A percentile compares a stretch with the other conserved stretches of the same genome.
Evolutionary conservation across 2,797 vertebrate species (phyloP).

Genomic region (Selene dorsalis): DNA sequence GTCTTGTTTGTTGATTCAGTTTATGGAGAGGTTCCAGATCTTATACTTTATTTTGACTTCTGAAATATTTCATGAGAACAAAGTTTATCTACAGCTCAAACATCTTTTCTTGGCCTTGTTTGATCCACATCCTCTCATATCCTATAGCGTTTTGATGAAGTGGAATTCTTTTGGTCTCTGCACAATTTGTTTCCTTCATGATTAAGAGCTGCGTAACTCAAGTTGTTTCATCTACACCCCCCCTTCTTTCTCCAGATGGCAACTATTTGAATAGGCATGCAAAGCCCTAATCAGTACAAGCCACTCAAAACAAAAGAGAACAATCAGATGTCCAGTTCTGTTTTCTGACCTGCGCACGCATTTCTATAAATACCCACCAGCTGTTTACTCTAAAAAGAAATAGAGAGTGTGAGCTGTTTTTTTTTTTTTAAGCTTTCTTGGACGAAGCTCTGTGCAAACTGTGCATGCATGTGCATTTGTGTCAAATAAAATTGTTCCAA

Average conservation of each 20-base stretch:
- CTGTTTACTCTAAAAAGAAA: constrained; percentile 33
- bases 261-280: constrained; percentile 70
- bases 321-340: constrained; percentile 22
- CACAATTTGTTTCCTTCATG: constrained; percentile 53
- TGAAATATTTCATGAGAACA: background rate
- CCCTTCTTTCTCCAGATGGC: constrained; percentile 68
- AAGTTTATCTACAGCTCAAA: constrained; percentile 58
- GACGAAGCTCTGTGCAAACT: constrained; percentile 1
- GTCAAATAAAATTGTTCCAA: constrained; percentile 23
- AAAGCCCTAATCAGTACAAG: constrained; percentile 50
- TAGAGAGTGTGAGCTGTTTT: background rate
- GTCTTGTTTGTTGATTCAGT: constrained; percentile 9
- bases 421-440: constrained; percentile 6
- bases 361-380: constrained; percentile 6
- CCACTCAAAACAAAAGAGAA: constrained; percentile 49
- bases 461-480: constrained; percentile 2
- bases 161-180: constrained; percentile 59
- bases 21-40: constrained; percentile 9
- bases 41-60: constrained; percentile 7
- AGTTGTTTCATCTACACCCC: constrained; percentile 57
- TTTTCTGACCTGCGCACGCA: constrained; percentile 14
- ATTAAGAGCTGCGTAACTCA: constrained; percentile 62
- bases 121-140: constrained; percentile 10
- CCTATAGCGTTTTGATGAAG: constrained; percentile 28
- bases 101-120: constrained; percentile 37